Base-by-base conservation (phyloP, 2,888 invertebrate genomes). In the Heterodera filipjevi region DNA sequence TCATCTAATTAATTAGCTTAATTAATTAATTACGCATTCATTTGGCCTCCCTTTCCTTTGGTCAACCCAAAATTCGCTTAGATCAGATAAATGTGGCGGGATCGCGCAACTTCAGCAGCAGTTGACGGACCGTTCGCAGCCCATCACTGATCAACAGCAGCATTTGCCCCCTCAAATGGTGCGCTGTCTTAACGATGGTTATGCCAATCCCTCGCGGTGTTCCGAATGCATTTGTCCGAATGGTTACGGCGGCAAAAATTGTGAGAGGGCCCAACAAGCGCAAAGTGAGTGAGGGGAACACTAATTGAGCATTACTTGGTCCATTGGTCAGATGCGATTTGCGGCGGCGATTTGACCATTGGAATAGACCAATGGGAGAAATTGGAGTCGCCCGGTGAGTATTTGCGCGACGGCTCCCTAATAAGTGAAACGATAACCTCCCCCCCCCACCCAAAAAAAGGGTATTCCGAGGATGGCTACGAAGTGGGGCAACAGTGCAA, bases 151-250 rank as follows among this genome's bases (percentile, higher is more conserved):
- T 49, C 49, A 49, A 14, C 2, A 5, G 3, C 27, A 22, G 74
- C 33, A 71, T 3, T 74, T 79, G 35, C 79, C 80, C 16, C 81
- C 82, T 14, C 71, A 80, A 66, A 27, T 12, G 27, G 59, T 12
- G 27, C 59, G 6, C 6, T 89, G 89, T 79, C 72, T 77, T 22
- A 83, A 87, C 74, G 89, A 89, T 14, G 89, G 89, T 32, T 89
- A 89, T 77, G 82, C 85, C 59, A 84, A 87, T 76, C 88, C 88
- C 10, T 78, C 79, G 14, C 77, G 83, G 39, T 86, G 85, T 76
- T 76, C 68, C 19, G 77, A 81, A 12, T 89, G 89, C 79, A 76
- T 89, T 19, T 89, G 89, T 76, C 89, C 89, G 3, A 80, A 81
- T 39, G 89, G 89, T 3, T 76, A 87, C 19, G 86, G 85, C 1